Base-by-base conservation (phyloP, 2,113 vertebrate species). In the Nothoprocta pentlandii region DNA sequence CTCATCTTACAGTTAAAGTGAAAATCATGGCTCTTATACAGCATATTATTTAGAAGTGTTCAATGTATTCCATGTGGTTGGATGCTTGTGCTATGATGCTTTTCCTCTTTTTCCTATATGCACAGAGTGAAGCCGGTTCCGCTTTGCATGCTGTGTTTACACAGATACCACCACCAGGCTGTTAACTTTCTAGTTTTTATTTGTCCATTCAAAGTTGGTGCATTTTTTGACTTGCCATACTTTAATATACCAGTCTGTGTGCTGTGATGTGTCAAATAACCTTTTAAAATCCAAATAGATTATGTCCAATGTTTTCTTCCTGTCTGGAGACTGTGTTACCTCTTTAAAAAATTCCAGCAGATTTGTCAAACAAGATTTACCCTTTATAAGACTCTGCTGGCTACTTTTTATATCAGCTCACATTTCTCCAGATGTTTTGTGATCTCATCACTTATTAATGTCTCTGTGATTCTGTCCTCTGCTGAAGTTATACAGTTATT, bases 381-480 rank as follows among this genome's bases (percentile, higher is more conserved):
- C 88, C 89, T 92, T 95, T 84, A 76, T 80, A 74, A 89, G 67
- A 39, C 78, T 94, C 81, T 84, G 46, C 91, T 93, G 76, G 77
- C 71, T 87, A 97, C 94, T 95, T 97, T 92, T 95, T 93, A 68
- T 92, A 71, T 95, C 94, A 94, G 92, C 85, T 96, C 80, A 66
- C 74, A 19, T 97, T 96, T 95, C 91, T 96, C 94, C 90, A 95
- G 87, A 88, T 96, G 92, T 94, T 90, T 83, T 91, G 79, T 97
- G 93, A 96, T 96, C 95, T 97, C 81, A 93, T 83, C 42, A 53
- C 81, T 95, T 91, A 85, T 85, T 94, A 92, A 94, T 86, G 92
- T 82, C 91, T 96, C 93, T 85, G 81, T 88, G 88, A 93, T 76
- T 92, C 91, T 93, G 59, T 83, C 79, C 90, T 56, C 87, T 96